phyloP scores from a whole-genome alignment of 2,888 invertebrate species.

The Gasteruption jaculator region DNA sequence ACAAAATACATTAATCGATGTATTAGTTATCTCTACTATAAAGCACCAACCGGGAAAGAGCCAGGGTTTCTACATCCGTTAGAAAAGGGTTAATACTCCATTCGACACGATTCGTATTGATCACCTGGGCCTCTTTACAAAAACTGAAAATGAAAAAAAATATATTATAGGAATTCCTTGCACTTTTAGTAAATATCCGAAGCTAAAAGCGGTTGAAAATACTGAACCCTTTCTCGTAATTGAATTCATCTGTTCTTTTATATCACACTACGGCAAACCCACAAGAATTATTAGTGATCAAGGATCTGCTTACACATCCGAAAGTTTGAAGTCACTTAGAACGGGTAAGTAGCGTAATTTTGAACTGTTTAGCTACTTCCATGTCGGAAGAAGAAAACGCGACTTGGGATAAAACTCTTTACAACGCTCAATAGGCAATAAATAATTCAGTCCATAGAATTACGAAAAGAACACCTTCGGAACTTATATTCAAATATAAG shows the following conservation, averaged over 20 bases:
- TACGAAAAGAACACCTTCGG: slow-evolving; percentile 18
- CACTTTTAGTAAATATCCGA: slow-evolving; percentile 19
- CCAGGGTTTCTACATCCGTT: slow-evolving; percentile 19
- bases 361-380: slow-evolving; percentile 24
- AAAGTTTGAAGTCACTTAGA: slow-evolving; percentile 24
- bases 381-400: slow-evolving; percentile 14
- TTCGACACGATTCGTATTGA: slow-evolving; percentile 19
- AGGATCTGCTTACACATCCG: slow-evolving; percentile 31
- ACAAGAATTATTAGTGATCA: slow-evolving; percentile 28
- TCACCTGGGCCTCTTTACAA: slow-evolving; percentile 17
- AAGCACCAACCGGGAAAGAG: slow-evolving; percentile 15
- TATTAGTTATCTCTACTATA: slow-evolving; percentile 20
- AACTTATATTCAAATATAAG: slow-evolving; percentile 7
- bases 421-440: slow-evolving; percentile 17
- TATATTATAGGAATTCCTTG: slow-evolving; percentile 11
- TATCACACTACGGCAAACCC: slow-evolving; percentile 30
- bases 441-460: slow-evolving; percentile 22
- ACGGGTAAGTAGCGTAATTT: slow-evolving; percentile 21
- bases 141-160: slow-evolving; percentile 6
- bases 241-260: slow-evolving; percentile 14
- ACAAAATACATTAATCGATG: slow-evolving; percentile 20
- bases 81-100: slow-evolving; percentile 16
- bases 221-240: slow-evolving; percentile 12
- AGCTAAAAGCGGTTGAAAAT: slow-evolving; percentile 14
- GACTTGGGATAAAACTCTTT: slow-evolving; percentile 23